Base-by-base conservation (phyloP, 2,797 vertebrate species). In the Enteromius trimaculatus region DNA sequence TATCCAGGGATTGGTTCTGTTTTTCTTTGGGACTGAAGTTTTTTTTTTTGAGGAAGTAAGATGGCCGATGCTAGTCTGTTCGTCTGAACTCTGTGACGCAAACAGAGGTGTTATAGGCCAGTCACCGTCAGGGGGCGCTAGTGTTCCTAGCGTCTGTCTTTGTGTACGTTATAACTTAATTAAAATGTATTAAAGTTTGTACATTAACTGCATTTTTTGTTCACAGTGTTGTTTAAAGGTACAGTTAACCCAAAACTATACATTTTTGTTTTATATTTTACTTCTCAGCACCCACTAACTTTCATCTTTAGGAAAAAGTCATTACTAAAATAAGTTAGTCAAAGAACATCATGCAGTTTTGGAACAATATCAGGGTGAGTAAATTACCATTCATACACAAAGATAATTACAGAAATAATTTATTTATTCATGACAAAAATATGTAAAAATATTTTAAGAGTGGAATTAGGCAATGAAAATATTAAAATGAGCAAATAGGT, bases 51-150 rank as follows among this genome's bases (percentile, higher is more conserved):
- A 81, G 89, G 87, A 92, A 93, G 92, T 90, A 95, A 96, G 94
- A 96, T 96, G 95, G 95, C 95, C 92, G 95, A 95, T 90, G 90
- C 88, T 91, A 85, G 82, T 90, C 88, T 86, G 82, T 88, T 88
- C 76, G 83, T 93, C 90, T 92, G 91, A 90, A 87, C 85, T 87
- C 86, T 80, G 89, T 95, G 94, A 95, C 95, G 95, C 92, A 77
- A 93, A 90, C 89, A 88, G 90, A 83, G 86, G 62, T 79, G 31
- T 80, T 68, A 47, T 26, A 9, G 69, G 39, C 16, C 37, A 31
- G 17, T 44, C n/a, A n/a, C 37, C 86, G 42, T n/a, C 26, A 83
- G 84, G 19, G 68, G 84, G 84, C 84, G 80, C 64, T 51, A 39
- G 7, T 34, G 39, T 13, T 19, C 2, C 11, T 6, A 37, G 5